phyloP scores from a whole-genome alignment of 1,140 invertebrate genomes.

The Ceratoteleas bidentatus region DNA sequence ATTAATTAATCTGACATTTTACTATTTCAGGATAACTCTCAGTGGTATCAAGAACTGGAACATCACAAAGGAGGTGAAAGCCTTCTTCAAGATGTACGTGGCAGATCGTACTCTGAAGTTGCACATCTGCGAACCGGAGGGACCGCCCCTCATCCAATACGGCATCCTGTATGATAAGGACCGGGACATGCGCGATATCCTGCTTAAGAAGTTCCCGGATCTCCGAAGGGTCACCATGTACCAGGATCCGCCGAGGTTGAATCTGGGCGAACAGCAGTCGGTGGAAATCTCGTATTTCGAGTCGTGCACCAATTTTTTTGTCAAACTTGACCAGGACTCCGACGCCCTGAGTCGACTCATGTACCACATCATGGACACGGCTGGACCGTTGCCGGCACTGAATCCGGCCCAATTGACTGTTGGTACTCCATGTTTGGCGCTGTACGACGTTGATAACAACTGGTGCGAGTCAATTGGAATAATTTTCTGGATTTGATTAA shows the following conservation, averaged over 20 bases:
- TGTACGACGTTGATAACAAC: constrained; percentile 85
- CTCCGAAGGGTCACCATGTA: constrained; percentile 75
- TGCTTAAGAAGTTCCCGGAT: constrained; percentile 79
- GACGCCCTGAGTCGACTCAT: constrained; percentile 79
- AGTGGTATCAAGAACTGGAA: constrained; percentile 85
- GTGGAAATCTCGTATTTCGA: constrained; percentile 87
- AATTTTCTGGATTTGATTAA: too few species aligned
- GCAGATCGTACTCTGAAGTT: constrained; percentile 83
- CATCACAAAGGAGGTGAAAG: constrained; percentile 85
- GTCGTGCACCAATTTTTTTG: constrained; percentile 86
- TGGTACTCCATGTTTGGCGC: constrained; percentile 87
- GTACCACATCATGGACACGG: constrained; percentile 54
- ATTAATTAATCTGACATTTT: too few species aligned
- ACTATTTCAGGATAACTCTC: constrained; percentile 84
- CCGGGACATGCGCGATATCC: constrained; percentile 82
- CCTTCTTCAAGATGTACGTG: constrained; percentile 86
- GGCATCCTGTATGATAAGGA: constrained; percentile 85
- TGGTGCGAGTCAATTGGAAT: constrained; percentile 86
- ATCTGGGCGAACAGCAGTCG: constrained; percentile 69
- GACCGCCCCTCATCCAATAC: constrained; percentile 86
- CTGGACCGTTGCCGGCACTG: constrained; percentile 77
- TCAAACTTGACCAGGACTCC: constrained; percentile 85
- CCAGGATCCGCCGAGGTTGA: constrained; percentile 74
- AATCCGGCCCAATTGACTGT: constrained; percentile 78
- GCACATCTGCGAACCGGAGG: constrained; percentile 85